Evolutionary conservation across 2,113 vertebrate species (phyloP).

Genomic region (Hemichromis elongatus): DNA sequence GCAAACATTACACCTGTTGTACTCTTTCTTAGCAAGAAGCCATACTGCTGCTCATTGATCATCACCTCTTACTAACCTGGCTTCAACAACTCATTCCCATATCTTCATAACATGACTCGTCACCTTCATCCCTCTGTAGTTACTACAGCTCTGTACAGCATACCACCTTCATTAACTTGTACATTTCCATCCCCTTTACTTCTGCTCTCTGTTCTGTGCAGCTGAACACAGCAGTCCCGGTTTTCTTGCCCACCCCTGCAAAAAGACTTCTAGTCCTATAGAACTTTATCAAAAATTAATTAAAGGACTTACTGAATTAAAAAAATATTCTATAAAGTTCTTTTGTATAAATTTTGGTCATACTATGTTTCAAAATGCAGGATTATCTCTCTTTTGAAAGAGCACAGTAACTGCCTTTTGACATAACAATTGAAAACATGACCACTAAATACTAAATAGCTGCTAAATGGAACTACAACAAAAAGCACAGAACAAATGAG

Average conservation of each 20-base stretch:
- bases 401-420: background rate
- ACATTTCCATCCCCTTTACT: background rate
- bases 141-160: background rate
- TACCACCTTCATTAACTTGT: background rate
- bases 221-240: background rate
- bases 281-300: background rate
- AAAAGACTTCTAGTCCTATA: background rate
- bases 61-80: background rate
- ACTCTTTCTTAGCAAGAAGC: background rate
- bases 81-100: background rate
- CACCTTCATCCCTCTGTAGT: background rate
- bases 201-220: background rate
- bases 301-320: background rate
- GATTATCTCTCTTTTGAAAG: background rate
- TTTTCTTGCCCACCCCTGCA: background rate
- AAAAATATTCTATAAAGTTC: background rate
- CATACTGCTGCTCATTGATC: background rate
- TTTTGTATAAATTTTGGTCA: background rate
- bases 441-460: background rate
- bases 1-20: background rate
- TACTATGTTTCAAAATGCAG: background rate
- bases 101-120: background rate
- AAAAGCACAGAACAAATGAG: background rate
- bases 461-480: background rate
- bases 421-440: background rate